Evolutionary conservation across 2,113 vertebrate genomes (phyloP).

Genomic region (Nansenia antarctica): DNA sequence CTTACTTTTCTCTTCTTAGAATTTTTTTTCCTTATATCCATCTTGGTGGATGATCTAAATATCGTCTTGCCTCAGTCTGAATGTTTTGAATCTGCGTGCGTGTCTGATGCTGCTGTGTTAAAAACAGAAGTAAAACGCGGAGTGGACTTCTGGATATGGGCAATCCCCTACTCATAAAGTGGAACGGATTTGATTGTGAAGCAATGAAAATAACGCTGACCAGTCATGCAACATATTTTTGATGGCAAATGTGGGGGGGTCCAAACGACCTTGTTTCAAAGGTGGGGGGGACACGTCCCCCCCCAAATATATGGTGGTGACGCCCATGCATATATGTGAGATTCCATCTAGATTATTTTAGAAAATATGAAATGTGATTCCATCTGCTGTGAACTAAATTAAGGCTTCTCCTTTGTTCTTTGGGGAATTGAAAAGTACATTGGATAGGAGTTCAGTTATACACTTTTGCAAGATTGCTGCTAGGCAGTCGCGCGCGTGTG

Average conservation of each 20-base stretch:
- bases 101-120: too few relatives aligned
- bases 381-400: conserved; percentile 36
- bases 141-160: too few relatives aligned
- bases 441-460: conserved; percentile 49
- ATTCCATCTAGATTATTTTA: neutral
- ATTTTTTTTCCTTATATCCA: too few relatives aligned
- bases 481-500: conserved; percentile 18
- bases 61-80: too few relatives aligned
- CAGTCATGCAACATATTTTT: neutral
- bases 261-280: neutral
- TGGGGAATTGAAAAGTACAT: conserved; percentile 40
- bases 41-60: too few relatives aligned
- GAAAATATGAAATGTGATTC: neutral
- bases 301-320: neutral
- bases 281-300: neutral
- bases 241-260: neutral
- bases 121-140: too few relatives aligned
- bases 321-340: neutral
- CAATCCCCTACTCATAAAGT: too few relatives aligned
- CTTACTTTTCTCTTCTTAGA: too few relatives aligned
- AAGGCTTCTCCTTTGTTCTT: conserved; percentile 52
- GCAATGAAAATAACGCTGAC: too few relatives aligned
- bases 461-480: conserved; percentile 38
- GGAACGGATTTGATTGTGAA: too few relatives aligned
- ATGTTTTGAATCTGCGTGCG: too few relatives aligned